Evolutionary conservation across 2,113 vertebrate genomes (phyloP).

Genomic region (Tor tambroides): DNA sequence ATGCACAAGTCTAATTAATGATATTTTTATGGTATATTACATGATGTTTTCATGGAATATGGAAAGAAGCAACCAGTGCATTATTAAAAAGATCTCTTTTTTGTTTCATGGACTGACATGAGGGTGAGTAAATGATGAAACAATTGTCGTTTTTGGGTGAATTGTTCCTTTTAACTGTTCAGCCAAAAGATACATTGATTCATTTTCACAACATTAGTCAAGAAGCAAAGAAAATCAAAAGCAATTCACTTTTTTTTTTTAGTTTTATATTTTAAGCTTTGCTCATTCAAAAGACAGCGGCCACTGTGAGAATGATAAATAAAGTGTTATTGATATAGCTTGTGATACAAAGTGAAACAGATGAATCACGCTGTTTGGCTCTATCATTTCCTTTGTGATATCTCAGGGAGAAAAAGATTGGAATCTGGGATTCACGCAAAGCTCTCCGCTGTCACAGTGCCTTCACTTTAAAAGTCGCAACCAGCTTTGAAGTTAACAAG

Average conservation of each 20-base stretch:
- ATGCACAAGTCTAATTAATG: background rate
- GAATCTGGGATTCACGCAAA: constrained; percentile 13
- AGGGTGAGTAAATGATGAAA: background rate
- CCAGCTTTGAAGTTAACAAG: constrained; percentile 27
- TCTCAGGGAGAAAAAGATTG: constrained; percentile 13
- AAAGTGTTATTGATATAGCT: background rate
- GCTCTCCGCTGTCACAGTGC: background rate
- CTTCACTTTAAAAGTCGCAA: constrained; percentile 21
- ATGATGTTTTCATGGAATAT: background rate
- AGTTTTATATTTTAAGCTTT: background rate
- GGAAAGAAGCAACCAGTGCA: background rate
- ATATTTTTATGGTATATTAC: background rate
- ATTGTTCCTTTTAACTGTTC: background rate
- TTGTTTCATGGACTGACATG: background rate
- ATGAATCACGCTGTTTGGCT: background rate
- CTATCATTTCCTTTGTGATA: constrained; percentile 9
- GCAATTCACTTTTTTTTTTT: background rate
- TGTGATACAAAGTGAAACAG: background rate
- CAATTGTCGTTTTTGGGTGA: background rate
- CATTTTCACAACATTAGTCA: background rate
- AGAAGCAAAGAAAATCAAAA: background rate
- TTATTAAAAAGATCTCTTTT: background rate
- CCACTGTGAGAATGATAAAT: background rate
- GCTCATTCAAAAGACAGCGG: background rate
- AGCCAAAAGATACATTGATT: background rate